A percentile compares a stretch with the other conserved stretches of the same genome.
Conservation (phyloP, 2,888 invertebrate genomes). For the Euproctis similis region DNA sequence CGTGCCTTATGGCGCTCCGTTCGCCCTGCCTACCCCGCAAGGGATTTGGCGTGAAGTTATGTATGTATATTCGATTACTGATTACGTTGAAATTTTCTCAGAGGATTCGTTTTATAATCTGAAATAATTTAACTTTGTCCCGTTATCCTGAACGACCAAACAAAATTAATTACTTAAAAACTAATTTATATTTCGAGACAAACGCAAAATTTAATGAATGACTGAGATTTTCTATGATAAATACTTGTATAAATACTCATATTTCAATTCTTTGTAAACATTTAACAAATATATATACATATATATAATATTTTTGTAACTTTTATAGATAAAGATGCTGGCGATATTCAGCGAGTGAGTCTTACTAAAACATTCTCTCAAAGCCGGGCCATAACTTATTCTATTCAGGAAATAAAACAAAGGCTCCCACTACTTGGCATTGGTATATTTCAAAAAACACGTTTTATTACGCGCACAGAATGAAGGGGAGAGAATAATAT, state of each 20-base stretch:
- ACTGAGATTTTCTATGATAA: constrained; percentile 10
- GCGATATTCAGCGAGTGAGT: constrained; percentile 31
- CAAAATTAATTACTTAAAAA: constrained; percentile 9
- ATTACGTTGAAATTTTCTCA: constrained; percentile 2
- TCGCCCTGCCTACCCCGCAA: too few species aligned
- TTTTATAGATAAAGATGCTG: constrained; percentile 19
- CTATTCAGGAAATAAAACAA: constrained; percentile 37
- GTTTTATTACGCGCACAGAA: constrained; percentile 29
- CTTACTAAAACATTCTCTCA: constrained; percentile 46
- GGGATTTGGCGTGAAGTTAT: too few species aligned
- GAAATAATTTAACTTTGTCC: constrained; percentile 2
- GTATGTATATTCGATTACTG: too few species aligned
- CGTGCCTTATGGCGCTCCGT: too few species aligned
- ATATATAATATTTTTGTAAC: too few species aligned
- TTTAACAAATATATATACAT: constrained; percentile 18
- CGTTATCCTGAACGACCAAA: background rate
- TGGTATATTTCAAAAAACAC: constrained; percentile 33
- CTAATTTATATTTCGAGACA: constrained; percentile 14
- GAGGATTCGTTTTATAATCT: constrained; percentile 4
- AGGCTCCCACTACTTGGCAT: constrained; percentile 26
- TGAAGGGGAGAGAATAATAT: too few species aligned
- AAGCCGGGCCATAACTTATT: constrained; percentile 36
- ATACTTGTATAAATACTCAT: too few species aligned
- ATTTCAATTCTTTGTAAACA: constrained; percentile 11
- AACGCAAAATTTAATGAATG: constrained; percentile 12